phyloP scores from a whole-genome alignment of 2,797 vertebrate genomes.

The Peromyscus attwateri region DNA sequence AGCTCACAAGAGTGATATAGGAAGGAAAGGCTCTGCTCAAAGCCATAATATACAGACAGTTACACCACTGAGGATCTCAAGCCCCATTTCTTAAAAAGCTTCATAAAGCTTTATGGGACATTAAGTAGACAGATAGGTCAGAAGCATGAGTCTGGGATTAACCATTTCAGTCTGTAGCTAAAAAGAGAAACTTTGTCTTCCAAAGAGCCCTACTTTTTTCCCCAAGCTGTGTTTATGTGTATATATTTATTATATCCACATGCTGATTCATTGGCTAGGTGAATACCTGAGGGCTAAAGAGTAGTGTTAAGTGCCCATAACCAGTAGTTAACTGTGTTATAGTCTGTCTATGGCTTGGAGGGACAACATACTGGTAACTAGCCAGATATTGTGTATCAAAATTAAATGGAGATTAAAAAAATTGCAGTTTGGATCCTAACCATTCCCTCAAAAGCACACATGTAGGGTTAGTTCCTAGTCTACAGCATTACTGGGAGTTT shows the following conservation, averaged over 20 bases:
- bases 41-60: constrained; percentile 60
- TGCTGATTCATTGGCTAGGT: neutral
- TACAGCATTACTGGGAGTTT: too few species aligned
- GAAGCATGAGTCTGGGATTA: constrained; percentile 48
- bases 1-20: neutral
- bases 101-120: constrained; percentile 74
- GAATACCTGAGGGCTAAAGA: neutral
- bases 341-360: neutral
- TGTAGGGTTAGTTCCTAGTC: neutral
- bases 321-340: neutral
- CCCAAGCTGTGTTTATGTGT: neutral
- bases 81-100: constrained; percentile 61
- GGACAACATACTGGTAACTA: neutral
- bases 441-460: neutral
- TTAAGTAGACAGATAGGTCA: constrained; percentile 62
- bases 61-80: constrained; percentile 58
- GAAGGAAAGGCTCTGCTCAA: neutral
- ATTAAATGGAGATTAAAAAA: neutral
- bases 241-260: neutral
- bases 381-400: neutral
- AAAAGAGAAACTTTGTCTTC: constrained; percentile 32
- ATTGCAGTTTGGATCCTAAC: neutral
- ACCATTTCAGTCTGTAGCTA: constrained; percentile 5
- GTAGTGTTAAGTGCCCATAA: neutral
- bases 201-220: neutral